Evolutionary conservation across 92 coral and sea anemone genomes (phyloP).

Genomic region (Chrysogorgia sp.): DNA sequence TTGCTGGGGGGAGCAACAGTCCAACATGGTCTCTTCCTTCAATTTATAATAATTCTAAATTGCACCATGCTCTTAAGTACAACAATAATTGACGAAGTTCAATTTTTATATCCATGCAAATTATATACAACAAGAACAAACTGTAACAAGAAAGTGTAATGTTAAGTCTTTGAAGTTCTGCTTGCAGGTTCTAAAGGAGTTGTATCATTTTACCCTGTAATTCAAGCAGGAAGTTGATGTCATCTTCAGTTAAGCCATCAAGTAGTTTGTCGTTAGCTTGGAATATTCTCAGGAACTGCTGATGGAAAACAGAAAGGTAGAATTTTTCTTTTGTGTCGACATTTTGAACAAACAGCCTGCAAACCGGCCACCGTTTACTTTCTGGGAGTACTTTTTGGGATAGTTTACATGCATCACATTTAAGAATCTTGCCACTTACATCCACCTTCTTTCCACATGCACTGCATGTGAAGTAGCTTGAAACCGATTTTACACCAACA

Average conservation of each 20-base stretch:
- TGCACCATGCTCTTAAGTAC: too few species aligned
- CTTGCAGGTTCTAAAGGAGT: too few species aligned
- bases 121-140: too few species aligned
- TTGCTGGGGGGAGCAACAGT: too few species aligned
- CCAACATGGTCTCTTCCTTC: too few species aligned
- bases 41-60: too few species aligned
- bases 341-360: conserved; percentile 51
- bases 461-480: conserved; percentile 53
- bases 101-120: too few species aligned
- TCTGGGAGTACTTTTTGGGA: conserved; percentile 37
- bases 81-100: too few species aligned
- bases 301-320: conserved; percentile 51
- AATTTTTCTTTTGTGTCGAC: conserved; percentile 40
- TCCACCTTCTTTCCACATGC: conserved; percentile 55
- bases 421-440: conserved; percentile 28
- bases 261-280: conserved; percentile 39
- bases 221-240: conserved; percentile 37
- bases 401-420: conserved; percentile 44
- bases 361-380: conserved; percentile 56
- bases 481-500: conserved; percentile 47
- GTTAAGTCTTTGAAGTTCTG: too few species aligned
- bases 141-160: too few species aligned
- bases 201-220: conserved; percentile 17
- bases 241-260: conserved; percentile 46
- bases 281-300: conserved; percentile 47